Evolutionary conservation across 2,113 vertebrate species (phyloP).

Genomic region (Conger conger): DNA sequence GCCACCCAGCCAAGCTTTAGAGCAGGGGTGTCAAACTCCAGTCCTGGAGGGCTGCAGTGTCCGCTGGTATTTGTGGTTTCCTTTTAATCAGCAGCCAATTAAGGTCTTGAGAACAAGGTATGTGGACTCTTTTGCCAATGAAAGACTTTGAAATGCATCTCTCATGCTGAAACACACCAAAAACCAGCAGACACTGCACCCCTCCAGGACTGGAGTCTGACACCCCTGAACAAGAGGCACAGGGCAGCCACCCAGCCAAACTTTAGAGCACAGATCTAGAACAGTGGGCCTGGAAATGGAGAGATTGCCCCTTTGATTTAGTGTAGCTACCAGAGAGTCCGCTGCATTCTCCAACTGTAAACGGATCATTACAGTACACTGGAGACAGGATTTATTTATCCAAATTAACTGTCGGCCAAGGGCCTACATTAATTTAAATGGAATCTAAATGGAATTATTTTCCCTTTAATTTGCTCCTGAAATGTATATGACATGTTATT

Average conservation of each 20-base stretch:
- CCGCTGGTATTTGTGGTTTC: too few species aligned
- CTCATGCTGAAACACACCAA: too few species aligned
- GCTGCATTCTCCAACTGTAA: neutral
- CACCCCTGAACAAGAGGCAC: too few species aligned
- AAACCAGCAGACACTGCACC: too few species aligned
- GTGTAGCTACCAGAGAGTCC: neutral
- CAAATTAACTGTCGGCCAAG: constrained; percentile 18
- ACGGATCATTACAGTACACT: constrained; percentile 4
- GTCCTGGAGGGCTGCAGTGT: too few species aligned
- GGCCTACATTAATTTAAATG: constrained; percentile 8
- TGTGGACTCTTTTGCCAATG: too few species aligned
- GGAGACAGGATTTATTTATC: constrained; percentile 14
- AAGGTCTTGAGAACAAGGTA: too few species aligned
- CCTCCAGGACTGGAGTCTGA: too few species aligned
- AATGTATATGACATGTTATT: neutral
- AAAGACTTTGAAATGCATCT: too few species aligned
- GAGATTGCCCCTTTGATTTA: neutral
- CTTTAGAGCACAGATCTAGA: neutral
- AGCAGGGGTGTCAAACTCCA: too few species aligned
- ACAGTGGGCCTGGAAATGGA: neutral
- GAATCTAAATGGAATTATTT: neutral
- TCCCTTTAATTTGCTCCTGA: constrained; percentile 4
- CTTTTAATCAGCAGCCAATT: too few species aligned
- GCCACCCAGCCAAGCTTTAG: too few species aligned
- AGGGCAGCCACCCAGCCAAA: neutral